Evolutionary conservation across 2,113 vertebrate genomes (phyloP), one percentile per base, ranked within the genome.

Genomic region (Lophotis ruficrista): DNA sequence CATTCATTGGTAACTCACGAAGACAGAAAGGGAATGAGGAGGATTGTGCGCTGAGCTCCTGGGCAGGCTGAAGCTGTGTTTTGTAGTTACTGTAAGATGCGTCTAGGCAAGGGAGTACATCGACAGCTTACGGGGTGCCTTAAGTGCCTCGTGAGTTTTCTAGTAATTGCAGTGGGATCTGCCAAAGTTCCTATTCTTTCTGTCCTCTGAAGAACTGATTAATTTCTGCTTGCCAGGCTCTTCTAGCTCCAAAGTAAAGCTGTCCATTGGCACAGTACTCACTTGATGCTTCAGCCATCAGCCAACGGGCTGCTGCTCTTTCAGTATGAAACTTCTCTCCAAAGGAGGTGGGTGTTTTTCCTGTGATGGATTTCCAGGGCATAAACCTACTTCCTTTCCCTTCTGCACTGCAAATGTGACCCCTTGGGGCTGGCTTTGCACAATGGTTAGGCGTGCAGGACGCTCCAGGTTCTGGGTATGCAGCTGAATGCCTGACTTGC

Each of bases 231-330:
- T 83, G 31, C 66, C 70, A 54, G 51, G 75, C 56, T 75, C 22
- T 19, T 60, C 18, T 12, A n/a, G 37, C 50, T 92, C 27, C 12
- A 18, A 3, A 31, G 27, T 33, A 3, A 47, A 65, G 58, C 33
- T 69, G 41, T 45, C 60, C 3, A 0, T 30, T 51, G 62, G 28
- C 48, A 35, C 28, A 25, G 1, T 24, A 12, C 50, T 14, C 41
- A 4, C 1, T 0, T 2, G 41, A 12, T 0, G 2, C 82, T 78
- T 73, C 45, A 37, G 31, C 51, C 83, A 53, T 58, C n/a, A 37
- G 48, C 77, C 66, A 41, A 0, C 45, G 65, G 87, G 27, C n/a
- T 61, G 37, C 82, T 70, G 6, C 25, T 58, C 31, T 61, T 57
- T 30, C 33, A 25, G 7, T 5, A 22, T 21, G 61, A 66, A 68